phyloP scores from a whole-genome alignment of 2,888 invertebrate species.

The Drosophila prostipennis region DNA sequence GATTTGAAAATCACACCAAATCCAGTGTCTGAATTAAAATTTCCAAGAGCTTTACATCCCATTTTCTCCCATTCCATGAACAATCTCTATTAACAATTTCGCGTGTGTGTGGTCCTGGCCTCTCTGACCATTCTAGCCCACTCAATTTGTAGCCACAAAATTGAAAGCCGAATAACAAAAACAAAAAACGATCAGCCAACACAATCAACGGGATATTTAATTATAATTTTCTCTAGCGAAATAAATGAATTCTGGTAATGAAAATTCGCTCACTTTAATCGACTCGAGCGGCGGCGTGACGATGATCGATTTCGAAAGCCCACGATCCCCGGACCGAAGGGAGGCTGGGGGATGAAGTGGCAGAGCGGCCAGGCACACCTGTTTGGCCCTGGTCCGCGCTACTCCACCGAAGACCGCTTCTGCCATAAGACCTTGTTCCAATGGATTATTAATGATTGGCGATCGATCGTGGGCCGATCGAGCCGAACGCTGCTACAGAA shows the following conservation, averaged over 20 bases:
- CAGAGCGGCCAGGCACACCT: conserved; percentile 58
- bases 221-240: conserved; percentile 56
- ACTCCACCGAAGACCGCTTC: conserved; percentile 29
- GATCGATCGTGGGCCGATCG: conserved; percentile 75
- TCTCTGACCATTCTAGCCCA: conserved; percentile 8
- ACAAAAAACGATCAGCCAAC: conserved; percentile 33
- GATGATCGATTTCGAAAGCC: conserved; percentile 66
- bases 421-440: conserved; percentile 56
- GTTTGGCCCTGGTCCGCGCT: conserved; percentile 50
- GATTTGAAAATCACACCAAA: background rate
- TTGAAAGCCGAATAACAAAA: conserved; percentile 29
- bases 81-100: conserved; percentile 7
- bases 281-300: conserved; percentile 66
- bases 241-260: conserved; percentile 65
- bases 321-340: conserved; percentile 23
- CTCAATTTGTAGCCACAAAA: conserved; percentile 27
- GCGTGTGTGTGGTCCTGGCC: conserved; percentile 34
- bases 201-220: conserved; percentile 57
- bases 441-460: conserved; percentile 81
- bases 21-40: conserved; percentile 2
- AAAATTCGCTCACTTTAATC: conserved; percentile 66
- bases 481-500: conserved; percentile 57
- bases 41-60: background rate
- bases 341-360: conserved; percentile 1
- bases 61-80: background rate